Conservation (phyloP, 1,140 invertebrate species). For the Steinernema feltiae region DNA sequence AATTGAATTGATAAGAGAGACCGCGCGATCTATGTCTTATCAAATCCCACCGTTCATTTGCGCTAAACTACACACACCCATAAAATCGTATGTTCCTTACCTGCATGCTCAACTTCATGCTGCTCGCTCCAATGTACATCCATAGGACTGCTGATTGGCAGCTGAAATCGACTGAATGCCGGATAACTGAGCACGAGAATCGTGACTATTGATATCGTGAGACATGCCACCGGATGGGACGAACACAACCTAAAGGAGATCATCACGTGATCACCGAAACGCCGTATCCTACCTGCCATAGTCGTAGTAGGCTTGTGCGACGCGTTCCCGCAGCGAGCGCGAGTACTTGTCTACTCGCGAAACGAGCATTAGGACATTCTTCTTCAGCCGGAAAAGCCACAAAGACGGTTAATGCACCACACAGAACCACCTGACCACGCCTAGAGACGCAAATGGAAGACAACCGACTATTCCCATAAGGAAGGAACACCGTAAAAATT, state of each 20-base stretch:
- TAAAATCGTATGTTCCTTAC: neutral
- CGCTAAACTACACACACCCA: neutral
- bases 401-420: neutral
- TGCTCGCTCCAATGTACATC: conserved; percentile 39
- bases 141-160: conserved; percentile 45
- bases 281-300: conserved; percentile 43
- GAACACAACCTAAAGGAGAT: conserved; percentile 42
- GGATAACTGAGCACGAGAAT: conserved; percentile 49
- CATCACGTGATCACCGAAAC: neutral
- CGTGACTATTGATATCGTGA: conserved; percentile 44
- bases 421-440: neutral
- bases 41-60: neutral
- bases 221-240: conserved; percentile 43
- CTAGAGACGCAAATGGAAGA: neutral
- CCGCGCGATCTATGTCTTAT: neutral
- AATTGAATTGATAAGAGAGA: neutral
- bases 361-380: neutral
- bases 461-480: neutral
- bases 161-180: conserved; percentile 34
- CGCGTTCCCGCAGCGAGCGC: conserved; percentile 33
- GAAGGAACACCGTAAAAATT: neutral
- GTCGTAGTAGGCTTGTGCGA: conserved; percentile 45
- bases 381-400: neutral
- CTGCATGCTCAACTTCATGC: neutral
- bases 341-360: conserved; percentile 5